phyloP scores from a whole-genome alignment of 2,888 invertebrate species.

The Aporophyla nigra region DNA sequence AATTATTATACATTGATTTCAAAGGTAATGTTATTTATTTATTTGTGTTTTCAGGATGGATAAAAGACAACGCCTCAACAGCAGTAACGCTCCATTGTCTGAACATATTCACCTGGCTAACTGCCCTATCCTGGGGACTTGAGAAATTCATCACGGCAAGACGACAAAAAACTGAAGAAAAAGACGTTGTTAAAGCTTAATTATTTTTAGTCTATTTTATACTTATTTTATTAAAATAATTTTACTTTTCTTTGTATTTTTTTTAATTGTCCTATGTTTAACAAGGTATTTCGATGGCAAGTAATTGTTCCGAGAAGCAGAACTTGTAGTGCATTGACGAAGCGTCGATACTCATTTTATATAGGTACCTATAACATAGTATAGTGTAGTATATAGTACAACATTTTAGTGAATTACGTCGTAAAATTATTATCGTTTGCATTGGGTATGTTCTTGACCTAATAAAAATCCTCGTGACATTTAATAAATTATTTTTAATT shows the following conservation, averaged over 20 bases:
- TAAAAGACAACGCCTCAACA: constrained; percentile 92
- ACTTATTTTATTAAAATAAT: constrained; percentile 33
- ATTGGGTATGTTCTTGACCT: constrained; percentile 32
- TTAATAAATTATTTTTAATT: constrained; percentile 15
- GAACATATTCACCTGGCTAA: constrained; percentile 92
- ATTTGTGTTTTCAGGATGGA: constrained; percentile 87
- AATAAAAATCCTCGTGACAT: constrained; percentile 25
- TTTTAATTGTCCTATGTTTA: constrained; percentile 3
- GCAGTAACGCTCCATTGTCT: constrained; percentile 92
- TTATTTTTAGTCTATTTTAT: constrained; percentile 34
- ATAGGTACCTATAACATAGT: no score
- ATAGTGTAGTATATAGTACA: no score
- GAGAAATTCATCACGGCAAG: constrained; percentile 87
- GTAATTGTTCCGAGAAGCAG: neutral
- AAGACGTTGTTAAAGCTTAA: constrained; percentile 72
- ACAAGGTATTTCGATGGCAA: neutral
- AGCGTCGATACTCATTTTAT: neutral
- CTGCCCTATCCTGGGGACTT: constrained; percentile 92
- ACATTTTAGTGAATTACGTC: neutral
- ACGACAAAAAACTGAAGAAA: constrained; percentile 69
- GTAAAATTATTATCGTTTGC: constrained; percentile 23
- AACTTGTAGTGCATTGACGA: neutral
- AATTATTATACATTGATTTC: neutral
- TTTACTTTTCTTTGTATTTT: constrained; percentile 7
- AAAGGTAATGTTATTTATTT: neutral